phyloP scores from a whole-genome alignment of 2,113 vertebrate genomes.

The Syngnathus typhle region DNA sequence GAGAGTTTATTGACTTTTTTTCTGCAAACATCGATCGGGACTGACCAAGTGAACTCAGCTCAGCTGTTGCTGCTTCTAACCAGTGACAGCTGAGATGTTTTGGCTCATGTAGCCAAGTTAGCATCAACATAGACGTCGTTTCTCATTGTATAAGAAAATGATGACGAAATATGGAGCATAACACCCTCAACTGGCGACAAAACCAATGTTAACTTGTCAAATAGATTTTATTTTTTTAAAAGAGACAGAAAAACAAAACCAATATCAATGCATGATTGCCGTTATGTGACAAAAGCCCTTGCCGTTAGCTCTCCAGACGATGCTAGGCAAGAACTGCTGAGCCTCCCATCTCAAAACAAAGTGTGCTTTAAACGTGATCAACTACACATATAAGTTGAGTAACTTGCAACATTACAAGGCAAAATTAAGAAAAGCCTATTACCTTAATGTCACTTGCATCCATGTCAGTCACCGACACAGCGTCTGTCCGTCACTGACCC shows the following conservation, averaged over 20 bases:
- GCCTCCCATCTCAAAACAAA: background rate
- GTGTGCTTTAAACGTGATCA: background rate
- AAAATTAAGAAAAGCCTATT: slow-evolving; percentile 10
- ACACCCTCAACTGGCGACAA: background rate
- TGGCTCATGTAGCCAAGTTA: slow-evolving; percentile 39
- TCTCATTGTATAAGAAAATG: background rate
- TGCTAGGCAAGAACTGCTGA: slow-evolving; percentile 20
- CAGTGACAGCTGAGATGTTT: slow-evolving; percentile 39
- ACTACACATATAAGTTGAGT: background rate
- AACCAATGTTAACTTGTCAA: background rate
- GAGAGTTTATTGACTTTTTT: background rate
- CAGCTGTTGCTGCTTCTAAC: background rate
- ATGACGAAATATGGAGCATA: background rate
- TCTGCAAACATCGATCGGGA: too few species aligned
- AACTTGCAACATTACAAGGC: background rate
- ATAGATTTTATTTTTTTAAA: background rate
- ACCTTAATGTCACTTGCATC: slow-evolving; percentile 73
- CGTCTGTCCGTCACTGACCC: slow-evolving; percentile 47
- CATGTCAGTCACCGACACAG: slow-evolving; percentile 63
- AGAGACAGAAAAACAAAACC: background rate
- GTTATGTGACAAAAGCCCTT: background rate
- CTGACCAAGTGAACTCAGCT: background rate
- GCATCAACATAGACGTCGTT: background rate
- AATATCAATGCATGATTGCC: background rate
- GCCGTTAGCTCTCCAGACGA: slow-evolving; percentile 43